These are phyloP conservation scores for Panagrolaimus sp. DNA, from an alignment of 1,140 invertebrate genomes.

Conservation along the genomic window DNA sequence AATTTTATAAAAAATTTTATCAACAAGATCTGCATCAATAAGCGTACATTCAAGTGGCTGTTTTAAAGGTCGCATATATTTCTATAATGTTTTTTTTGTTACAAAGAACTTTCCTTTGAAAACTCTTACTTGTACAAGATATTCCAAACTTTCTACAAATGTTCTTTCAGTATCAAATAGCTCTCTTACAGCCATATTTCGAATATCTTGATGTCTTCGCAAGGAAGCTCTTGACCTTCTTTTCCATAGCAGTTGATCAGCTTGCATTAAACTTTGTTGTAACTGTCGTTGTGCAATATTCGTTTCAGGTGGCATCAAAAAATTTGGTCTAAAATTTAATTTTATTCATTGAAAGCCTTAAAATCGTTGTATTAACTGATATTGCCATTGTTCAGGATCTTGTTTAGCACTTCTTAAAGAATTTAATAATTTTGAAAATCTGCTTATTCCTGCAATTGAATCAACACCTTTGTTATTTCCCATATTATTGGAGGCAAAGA, in stretches of 20 bases:
- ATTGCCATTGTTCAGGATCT: slow-evolving; percentile 1
- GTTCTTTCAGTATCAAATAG: slow-evolving; percentile 85
- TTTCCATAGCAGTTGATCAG: slow-evolving; percentile 45
- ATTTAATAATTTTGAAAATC: slow-evolving; percentile 42
- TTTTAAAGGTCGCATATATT: slow-evolving; percentile 85
- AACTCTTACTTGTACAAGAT: slow-evolving; percentile 72
- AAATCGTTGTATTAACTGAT: not conserved
- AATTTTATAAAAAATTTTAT: slow-evolving; percentile 71
- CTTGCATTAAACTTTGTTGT: slow-evolving; percentile 39
- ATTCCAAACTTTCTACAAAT: slow-evolving; percentile 83
- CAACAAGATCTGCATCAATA: slow-evolving; percentile 76
- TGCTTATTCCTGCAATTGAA: slow-evolving; percentile 33
- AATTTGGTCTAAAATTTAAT: not conserved
- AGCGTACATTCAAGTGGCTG: slow-evolving; percentile 74
- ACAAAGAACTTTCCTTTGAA: slow-evolving; percentile 51
- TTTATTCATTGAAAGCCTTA: not conserved
- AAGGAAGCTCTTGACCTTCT: slow-evolving; percentile 40
- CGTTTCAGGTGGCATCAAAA: not conserved
- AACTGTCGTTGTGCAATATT: slow-evolving; percentile 24
- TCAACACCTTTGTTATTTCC: slow-evolving; percentile 33
- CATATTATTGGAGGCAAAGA: not conserved
- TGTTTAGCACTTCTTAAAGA: slow-evolving; percentile 18
- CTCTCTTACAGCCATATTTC: slow-evolving; percentile 85
- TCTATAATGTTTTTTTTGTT: no score
- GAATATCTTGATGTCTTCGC: slow-evolving; percentile 71